phyloP scores from a whole-genome alignment of 2,888 invertebrate species.

The Meiosimyza platycephala region DNA sequence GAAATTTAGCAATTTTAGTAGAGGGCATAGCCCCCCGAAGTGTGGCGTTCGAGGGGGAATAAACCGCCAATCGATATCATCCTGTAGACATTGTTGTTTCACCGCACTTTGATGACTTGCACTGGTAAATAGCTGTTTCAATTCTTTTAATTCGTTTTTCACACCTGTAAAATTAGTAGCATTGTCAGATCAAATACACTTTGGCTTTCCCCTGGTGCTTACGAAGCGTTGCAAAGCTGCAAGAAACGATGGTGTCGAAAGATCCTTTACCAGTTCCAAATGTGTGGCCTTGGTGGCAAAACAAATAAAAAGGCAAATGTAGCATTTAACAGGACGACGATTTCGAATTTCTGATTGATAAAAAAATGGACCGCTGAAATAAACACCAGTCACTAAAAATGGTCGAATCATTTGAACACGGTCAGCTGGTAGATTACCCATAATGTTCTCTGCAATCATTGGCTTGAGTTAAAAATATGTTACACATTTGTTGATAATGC shows the following conservation, averaged over 20 bases:
- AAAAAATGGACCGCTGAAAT: slow-evolving; percentile 31
- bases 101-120: slow-evolving; percentile 17
- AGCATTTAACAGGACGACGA: slow-evolving; percentile 15
- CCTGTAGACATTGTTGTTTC: slow-evolving; percentile 28
- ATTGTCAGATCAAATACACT: slow-evolving; percentile 17
- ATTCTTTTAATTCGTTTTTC: slow-evolving; percentile 14
- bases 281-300: background rate
- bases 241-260: background rate
- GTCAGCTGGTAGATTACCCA: slow-evolving; percentile 33
- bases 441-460: slow-evolving; percentile 36
- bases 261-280: background rate
- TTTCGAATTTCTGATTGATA: slow-evolving; percentile 2
- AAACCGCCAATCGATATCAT: slow-evolving; percentile 37
- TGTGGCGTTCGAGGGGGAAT: slow-evolving; percentile 41
- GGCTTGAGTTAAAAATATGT: slow-evolving; percentile 38
- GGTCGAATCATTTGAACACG: background rate
- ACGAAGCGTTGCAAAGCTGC: slow-evolving; percentile 13
- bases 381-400: slow-evolving; percentile 32
- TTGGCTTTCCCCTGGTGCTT: background rate
- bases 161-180: slow-evolving; percentile 21
- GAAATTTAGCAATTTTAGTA: no score
- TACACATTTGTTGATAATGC: slow-evolving; percentile 27
- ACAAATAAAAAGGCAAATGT: slow-evolving; percentile 20
- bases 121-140: background rate
- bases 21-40: slow-evolving; percentile 40